Evolutionary conservation across 2,113 vertebrate genomes (phyloP), one percentile per base, ranked within the genome.

Genomic region (Pelmatolapia mariae): DNA sequence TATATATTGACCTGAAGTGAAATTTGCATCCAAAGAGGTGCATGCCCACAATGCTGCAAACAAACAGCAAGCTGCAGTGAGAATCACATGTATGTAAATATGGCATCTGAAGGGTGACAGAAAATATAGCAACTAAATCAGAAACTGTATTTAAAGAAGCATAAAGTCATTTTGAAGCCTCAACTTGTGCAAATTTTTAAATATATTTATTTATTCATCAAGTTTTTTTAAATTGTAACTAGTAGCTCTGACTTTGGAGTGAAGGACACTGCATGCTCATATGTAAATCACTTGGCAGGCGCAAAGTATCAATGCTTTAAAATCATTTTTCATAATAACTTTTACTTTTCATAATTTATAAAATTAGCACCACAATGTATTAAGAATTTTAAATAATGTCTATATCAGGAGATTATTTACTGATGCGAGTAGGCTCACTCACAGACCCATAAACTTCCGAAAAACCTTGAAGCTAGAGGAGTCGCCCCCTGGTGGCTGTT

Each of bases 11-110:
- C 87, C 95, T 96, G 89, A 97, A 88, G 89, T 96, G 96, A 86
- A 98, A 98, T 87, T 97, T 97, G 88, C 97, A 97, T 4, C 98
- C 97, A 29, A 99, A 99, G 3, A 99, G 96, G 66, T 98, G 97
- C 98, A 98, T 98, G 8, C 98, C 98, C 1, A 98, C 96, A 87
- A 99, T 97, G 90, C 98, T 97, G 57, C 57, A 61, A 61, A 61
- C 26, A 18, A 61, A 61, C 57, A 61, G 29, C 57, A 61, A 61
- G 8, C 57, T 61, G 5, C 57, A 61, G 57, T 61, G 57, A 61
- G 57, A 61, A 61, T 61, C 57, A 61, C 15, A 61, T 61, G 15
- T 0, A 10, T 61, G 15, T 61, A 61, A 18, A 33, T 61, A 61
- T 31, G 29, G 15, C 8, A 61, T 33, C 57, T 61, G 15, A 61